A percentile compares a stretch with the other conserved stretches of the same genome.
Conservation (phyloP, 37 sponge, comb jelly and placozoan genomes). For the Diacarnus erythraeanus region DNA sequence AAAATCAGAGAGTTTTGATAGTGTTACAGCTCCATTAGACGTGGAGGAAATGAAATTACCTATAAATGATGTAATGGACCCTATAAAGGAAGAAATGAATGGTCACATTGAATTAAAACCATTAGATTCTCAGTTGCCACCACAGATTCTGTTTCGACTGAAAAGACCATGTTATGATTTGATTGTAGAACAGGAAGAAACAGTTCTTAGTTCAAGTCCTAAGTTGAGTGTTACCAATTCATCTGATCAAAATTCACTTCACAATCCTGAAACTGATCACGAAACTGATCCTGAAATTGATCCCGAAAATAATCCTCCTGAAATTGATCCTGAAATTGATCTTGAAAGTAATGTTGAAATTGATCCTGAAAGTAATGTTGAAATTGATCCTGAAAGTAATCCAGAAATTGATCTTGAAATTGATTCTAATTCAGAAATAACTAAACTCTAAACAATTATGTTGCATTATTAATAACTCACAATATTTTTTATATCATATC, state of each 20-base stretch:
- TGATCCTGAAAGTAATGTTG: too few species aligned
- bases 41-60: neutral
- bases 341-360: too few species aligned
- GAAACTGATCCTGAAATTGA: neutral
- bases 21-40: neutral
- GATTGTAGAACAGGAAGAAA: neutral
- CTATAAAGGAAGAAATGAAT: neutral
- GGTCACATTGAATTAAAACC: neutral
- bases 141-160: slow-evolving; percentile 15
- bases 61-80: neutral
- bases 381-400: too few species aligned
- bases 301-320: neutral
- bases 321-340: neutral
- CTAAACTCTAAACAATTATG: too few species aligned
- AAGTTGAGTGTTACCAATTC: neutral
- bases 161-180: slow-evolving; percentile 2
- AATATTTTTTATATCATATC: too few species aligned
- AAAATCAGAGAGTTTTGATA: neutral
- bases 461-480: too few species aligned
- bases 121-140: slow-evolving; percentile 27
- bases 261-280: neutral
- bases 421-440: too few species aligned
- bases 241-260: too few species aligned
- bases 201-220: neutral
- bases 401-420: too few species aligned